phyloP scores from a whole-genome alignment of 1,140 invertebrate species.

The Lutraria rhynchaena region DNA sequence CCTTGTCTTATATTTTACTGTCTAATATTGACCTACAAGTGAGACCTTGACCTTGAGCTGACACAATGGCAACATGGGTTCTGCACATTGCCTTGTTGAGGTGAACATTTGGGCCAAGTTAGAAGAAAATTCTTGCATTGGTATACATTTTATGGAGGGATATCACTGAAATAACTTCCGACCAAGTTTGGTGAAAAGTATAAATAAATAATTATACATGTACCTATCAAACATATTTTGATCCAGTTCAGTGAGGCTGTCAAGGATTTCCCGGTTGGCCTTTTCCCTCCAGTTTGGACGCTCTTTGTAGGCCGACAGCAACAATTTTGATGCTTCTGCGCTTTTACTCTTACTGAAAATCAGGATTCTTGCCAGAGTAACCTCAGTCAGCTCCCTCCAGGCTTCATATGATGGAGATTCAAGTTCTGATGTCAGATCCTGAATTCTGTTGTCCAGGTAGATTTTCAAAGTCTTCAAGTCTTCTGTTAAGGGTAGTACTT shows the following conservation, averaged over 20 bases:
- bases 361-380: constrained; percentile 31
- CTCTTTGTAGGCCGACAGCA: constrained; percentile 6
- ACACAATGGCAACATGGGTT: too few species aligned
- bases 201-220: too few species aligned
- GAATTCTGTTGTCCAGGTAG: constrained; percentile 8
- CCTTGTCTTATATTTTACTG: too few species aligned
- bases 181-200: too few species aligned
- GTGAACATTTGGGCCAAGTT: too few species aligned
- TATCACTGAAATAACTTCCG: too few species aligned
- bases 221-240: constrained; percentile 35
- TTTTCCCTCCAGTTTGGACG: constrained; percentile 23
- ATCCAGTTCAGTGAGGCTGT: constrained; percentile 20
- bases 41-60: too few species aligned
- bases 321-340: constrained; percentile 31
- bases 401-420: too few species aligned
- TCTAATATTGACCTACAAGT: too few species aligned
- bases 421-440: neutral
- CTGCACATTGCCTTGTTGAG: neutral
- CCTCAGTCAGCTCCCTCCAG: constrained; percentile 18
- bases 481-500: constrained; percentile 9
- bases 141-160: too few species aligned
- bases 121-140: too few species aligned
- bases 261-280: constrained; percentile 25
- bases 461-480: neutral
- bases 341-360: constrained; percentile 19